These are phyloP conservation scores for Leuctra nigra DNA, from an alignment of 2,888 invertebrate species.

Conservation along the genomic window DNA sequence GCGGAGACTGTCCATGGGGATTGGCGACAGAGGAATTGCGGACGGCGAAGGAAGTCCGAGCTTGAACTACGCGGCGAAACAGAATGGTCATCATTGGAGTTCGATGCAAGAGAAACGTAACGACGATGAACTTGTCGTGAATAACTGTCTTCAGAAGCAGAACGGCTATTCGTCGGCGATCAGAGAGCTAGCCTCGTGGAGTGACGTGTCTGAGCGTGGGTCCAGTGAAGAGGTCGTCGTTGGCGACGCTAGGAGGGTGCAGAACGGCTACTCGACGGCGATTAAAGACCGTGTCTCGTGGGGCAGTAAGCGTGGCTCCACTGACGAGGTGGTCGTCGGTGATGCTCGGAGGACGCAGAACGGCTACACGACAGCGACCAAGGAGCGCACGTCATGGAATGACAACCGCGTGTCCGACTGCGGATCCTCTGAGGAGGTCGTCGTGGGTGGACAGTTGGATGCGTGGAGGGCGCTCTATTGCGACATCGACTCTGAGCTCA, in stretches of 20 bases:
- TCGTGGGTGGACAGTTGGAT: constrained; percentile 34
- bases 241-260: not conserved
- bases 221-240: not conserved
- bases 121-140: no score
- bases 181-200: not conserved
- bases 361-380: no score
- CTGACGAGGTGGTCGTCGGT: no score
- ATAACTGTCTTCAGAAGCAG: not conserved
- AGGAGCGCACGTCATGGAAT: no score
- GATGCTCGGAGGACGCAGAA: no score
- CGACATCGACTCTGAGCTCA: constrained; percentile 40
- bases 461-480: constrained; percentile 40
- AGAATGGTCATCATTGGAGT: no score
- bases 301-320: no score
- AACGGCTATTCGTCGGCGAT: not conserved
- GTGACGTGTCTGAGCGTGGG: not conserved
- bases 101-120: no score
- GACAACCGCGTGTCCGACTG: not conserved
- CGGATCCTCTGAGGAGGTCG: constrained; percentile 1
- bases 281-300: no score
- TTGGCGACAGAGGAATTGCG: constrained; percentile 1
- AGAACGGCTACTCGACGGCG: no score
- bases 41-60: not conserved
- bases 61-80: no score
- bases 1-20: not conserved